These are phyloP conservation scores for Pteruthius melanotis DNA, from an alignment of 2,113 vertebrate species.

Conservation along the genomic window DNA sequence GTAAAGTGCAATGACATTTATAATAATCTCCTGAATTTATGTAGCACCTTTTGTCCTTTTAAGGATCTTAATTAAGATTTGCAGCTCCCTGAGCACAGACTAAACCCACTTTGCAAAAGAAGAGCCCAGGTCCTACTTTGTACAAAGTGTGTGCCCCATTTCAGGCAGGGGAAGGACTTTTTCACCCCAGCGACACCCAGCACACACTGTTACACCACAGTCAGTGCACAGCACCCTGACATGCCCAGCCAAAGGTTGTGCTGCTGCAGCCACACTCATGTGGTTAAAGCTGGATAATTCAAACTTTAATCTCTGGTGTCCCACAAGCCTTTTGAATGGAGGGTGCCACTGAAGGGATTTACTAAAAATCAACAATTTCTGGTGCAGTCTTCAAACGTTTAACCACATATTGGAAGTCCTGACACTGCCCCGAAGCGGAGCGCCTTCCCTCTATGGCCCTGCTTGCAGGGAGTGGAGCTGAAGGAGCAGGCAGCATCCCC, in stretches of 20 bases:
- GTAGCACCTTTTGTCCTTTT: constrained; percentile 56
- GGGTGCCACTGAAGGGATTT: neutral
- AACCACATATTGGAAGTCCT: fast-evolving
- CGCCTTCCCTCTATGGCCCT: fast-evolving
- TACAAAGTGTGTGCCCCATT: neutral
- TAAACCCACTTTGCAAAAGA: neutral
- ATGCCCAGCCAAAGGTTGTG: neutral
- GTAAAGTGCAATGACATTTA: constrained; percentile 59
- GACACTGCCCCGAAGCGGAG: fast-evolving
- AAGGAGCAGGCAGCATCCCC: neutral
- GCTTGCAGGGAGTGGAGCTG: neutral
- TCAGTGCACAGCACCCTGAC: fast-evolving
- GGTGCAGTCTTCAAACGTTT: neutral
- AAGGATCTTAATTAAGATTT: constrained; percentile 62
- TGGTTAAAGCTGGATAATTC: neutral
- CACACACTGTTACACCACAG: fast-evolving
- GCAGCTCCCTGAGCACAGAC: constrained; percentile 2
- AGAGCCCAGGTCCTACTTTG: neutral
- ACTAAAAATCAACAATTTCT: neutral
- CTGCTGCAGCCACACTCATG: fast-evolving
- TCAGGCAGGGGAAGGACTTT: neutral
- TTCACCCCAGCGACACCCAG: fast-evolving
- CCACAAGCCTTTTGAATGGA: neutral
- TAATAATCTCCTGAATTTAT: constrained; percentile 58
- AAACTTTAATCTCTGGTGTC: neutral